These are phyloP conservation scores for Stichopus horrens DNA, from an alignment of 53 echinoderm and acorn worm genomes.

Conservation along the genomic window DNA sequence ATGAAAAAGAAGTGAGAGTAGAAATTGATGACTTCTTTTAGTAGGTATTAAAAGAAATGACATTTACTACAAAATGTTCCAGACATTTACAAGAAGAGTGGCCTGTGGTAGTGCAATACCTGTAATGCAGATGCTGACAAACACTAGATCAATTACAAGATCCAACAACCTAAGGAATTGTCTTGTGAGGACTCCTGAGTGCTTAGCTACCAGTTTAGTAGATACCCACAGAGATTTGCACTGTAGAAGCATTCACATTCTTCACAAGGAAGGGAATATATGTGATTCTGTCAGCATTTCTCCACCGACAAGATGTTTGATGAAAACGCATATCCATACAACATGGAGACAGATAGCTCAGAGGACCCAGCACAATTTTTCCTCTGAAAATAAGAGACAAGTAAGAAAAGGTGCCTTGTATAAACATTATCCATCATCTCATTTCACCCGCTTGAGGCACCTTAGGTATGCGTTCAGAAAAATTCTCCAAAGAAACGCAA, in stretches of 20 bases:
- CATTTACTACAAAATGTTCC: neutral
- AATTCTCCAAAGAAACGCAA: conserved; percentile 13
- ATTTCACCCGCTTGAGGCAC: conserved; percentile 39
- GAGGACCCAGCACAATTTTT: conserved; percentile 22
- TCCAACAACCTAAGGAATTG: neutral
- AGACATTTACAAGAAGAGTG: neutral
- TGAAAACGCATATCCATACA: neutral
- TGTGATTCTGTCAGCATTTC: neutral
- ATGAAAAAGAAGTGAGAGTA: too few species aligned
- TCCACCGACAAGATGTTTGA: neutral
- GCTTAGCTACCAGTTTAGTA: neutral
- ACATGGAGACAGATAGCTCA: neutral
- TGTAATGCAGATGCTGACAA: neutral
- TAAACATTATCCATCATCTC: conserved; percentile 42
- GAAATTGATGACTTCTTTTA: too few species aligned
- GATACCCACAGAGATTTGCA: neutral
- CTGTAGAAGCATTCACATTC: neutral
- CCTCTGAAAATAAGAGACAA: conserved; percentile 22
- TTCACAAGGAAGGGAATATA: neutral
- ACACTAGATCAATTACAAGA: neutral
- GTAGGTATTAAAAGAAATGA: too few species aligned
- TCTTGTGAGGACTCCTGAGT: neutral
- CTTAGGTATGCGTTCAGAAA: conserved; percentile 25
- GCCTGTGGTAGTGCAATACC: neutral
- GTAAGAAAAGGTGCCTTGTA: conserved; percentile 20